Evolutionary conservation across 2,888 invertebrate genomes (phyloP).

Genomic region (Pardosa pseudoannulata): DNA sequence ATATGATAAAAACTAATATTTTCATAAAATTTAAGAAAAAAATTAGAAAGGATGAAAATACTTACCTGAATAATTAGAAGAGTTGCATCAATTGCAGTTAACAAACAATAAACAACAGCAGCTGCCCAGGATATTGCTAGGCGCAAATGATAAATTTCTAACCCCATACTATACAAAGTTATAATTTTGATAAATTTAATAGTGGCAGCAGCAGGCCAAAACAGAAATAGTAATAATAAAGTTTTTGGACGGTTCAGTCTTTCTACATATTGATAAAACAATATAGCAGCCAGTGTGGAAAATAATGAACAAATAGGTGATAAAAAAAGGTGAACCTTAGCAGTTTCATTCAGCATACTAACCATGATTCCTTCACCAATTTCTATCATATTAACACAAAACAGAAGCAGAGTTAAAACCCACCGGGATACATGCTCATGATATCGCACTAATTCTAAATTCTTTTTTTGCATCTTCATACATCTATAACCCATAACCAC

Average conservation of each 20-base stretch:
- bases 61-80: slow-evolving; percentile 65
- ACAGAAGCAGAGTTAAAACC: slow-evolving; percentile 54
- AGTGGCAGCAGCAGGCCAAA: slow-evolving; percentile 62
- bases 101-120: slow-evolving; percentile 51
- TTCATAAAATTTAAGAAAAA: too few relatives aligned
- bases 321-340: slow-evolving; percentile 51
- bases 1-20: too few relatives aligned
- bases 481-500: slow-evolving; percentile 40
- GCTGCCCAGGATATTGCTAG: slow-evolving; percentile 60
- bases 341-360: slow-evolving; percentile 34
- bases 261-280: slow-evolving; percentile 68
- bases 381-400: slow-evolving; percentile 50
- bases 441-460: slow-evolving; percentile 47
- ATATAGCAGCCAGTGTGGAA: slow-evolving; percentile 42
- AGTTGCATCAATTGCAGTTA: slow-evolving; percentile 67
- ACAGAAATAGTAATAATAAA: slow-evolving; percentile 58
- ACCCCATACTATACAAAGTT: slow-evolving; percentile 48
- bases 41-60: too few relatives aligned
- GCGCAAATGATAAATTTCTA: slow-evolving; percentile 58
- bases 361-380: slow-evolving; percentile 66
- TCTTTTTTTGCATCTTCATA: slow-evolving; percentile 36
- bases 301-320: slow-evolving; percentile 43
- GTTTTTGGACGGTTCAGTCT: slow-evolving; percentile 54
- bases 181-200: slow-evolving; percentile 64
- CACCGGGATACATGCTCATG: slow-evolving; percentile 65